Evolutionary conservation across 2,797 vertebrate genomes (phyloP).

Genomic region (Todus mexicanus): DNA sequence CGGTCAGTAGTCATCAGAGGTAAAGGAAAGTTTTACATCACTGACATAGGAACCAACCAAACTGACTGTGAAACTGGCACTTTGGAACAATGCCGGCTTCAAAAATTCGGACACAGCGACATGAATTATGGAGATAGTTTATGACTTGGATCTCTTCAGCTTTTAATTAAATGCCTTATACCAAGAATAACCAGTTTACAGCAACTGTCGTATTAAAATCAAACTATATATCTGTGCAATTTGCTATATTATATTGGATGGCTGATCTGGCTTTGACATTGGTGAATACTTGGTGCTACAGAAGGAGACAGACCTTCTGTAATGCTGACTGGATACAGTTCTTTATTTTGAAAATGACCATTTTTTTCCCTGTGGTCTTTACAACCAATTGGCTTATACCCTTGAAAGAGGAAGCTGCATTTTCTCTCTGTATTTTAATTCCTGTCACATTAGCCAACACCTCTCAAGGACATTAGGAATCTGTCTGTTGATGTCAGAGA

Average conservation of each 20-base stretch:
- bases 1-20: neutral
- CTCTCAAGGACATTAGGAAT: neutral
- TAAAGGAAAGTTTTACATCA: neutral
- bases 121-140: neutral
- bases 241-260: neutral
- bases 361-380: neutral
- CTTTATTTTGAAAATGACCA: neutral
- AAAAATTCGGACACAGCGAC: neutral
- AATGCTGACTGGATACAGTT: neutral
- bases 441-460: neutral
- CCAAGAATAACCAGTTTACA: neutral
- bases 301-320: neutral
- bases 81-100: neutral
- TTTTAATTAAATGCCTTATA: neutral
- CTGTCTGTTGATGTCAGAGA: neutral
- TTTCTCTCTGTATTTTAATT: neutral
- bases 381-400: neutral
- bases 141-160: neutral
- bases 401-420: neutral
- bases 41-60: neutral
- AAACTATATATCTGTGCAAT: neutral
- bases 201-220: neutral
- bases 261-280: neutral
- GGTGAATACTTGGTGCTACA: neutral
- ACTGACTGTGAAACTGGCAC: neutral